Conservation (phyloP, 2,113 vertebrate species). For the Leiothrix lutea region DNA sequence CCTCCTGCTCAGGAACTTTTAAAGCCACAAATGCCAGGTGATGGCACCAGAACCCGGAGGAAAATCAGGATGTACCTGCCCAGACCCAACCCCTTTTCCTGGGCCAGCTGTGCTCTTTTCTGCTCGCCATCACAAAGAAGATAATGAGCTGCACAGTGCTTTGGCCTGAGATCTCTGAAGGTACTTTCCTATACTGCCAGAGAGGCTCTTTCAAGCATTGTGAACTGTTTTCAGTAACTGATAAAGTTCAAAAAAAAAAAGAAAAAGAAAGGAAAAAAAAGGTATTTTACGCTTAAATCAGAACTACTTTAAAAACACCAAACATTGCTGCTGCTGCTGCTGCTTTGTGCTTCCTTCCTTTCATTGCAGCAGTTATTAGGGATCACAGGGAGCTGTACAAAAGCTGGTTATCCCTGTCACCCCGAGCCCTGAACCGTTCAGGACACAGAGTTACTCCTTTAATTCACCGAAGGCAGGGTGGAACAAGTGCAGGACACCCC, state of each 20-base stretch:
- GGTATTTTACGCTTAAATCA: not conserved
- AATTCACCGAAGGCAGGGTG: not conserved
- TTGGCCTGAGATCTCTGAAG: not conserved
- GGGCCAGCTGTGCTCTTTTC: not conserved
- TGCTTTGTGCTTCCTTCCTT: slow-evolving; percentile 7
- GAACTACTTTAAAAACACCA: not conserved
- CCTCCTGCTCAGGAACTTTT: not conserved
- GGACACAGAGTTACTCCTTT: not conserved
- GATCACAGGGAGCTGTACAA: slow-evolving; percentile 1
- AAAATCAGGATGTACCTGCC: not conserved
- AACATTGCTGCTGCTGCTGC: not conserved
- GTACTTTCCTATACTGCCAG: not conserved
- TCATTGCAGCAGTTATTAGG: not conserved
- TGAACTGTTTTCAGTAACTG: not conserved
- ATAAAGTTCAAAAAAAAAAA: not conserved
- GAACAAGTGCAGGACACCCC: not conserved
- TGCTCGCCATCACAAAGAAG: not conserved
- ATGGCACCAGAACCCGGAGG: not conserved
- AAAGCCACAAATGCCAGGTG: not conserved
- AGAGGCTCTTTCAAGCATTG: slow-evolving; percentile 12
- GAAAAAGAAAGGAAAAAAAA: not conserved
- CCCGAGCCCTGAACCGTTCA: not conserved
- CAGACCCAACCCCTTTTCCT: not conserved
- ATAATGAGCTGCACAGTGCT: not conserved
- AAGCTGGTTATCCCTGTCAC: not conserved